Conservation (phyloP, 2,888 invertebrate genomes). For the Heteromurus nitidus region DNA sequence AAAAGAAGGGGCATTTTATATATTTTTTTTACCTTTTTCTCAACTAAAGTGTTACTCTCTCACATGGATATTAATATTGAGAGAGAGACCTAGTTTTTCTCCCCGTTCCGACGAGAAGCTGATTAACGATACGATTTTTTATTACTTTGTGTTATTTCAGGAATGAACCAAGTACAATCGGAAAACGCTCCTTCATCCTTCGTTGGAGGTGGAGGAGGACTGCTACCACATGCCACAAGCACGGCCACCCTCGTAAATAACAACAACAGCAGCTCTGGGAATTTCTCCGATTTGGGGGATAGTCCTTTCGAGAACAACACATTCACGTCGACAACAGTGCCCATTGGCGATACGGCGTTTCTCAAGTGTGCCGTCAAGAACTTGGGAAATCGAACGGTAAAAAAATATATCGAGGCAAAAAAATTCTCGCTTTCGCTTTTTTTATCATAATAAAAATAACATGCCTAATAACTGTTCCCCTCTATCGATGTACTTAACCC, state of each 20-base stretch:
- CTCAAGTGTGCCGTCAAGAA: constrained; percentile 87
- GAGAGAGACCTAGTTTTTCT: background rate
- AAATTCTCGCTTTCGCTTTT: too few relatives aligned
- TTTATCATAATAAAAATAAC: too few relatives aligned
- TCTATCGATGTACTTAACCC: too few relatives aligned
- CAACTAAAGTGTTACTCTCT: background rate
- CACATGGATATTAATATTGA: background rate
- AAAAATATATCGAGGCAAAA: too few relatives aligned
- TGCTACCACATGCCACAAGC: background rate
- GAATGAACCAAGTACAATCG: constrained; percentile 63
- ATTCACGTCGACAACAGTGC: constrained; percentile 84
- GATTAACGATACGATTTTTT: background rate
- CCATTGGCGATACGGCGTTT: constrained; percentile 86
- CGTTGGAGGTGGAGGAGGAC: background rate
- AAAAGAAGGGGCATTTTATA: background rate
- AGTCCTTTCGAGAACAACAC: constrained; percentile 82
- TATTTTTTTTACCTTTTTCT: background rate
- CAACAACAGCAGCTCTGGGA: constrained; percentile 46
- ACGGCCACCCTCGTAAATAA: constrained; percentile 33
- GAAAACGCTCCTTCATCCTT: constrained; percentile 41
- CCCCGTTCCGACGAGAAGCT: background rate
- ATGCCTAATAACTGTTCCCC: too few relatives aligned
- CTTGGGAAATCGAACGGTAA: constrained; percentile 84
- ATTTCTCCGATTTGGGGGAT: constrained; percentile 74
- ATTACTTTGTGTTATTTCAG: constrained; percentile 31